phyloP scores from a whole-genome alignment of 2,113 vertebrate species.

The Thunnus thynnus region DNA sequence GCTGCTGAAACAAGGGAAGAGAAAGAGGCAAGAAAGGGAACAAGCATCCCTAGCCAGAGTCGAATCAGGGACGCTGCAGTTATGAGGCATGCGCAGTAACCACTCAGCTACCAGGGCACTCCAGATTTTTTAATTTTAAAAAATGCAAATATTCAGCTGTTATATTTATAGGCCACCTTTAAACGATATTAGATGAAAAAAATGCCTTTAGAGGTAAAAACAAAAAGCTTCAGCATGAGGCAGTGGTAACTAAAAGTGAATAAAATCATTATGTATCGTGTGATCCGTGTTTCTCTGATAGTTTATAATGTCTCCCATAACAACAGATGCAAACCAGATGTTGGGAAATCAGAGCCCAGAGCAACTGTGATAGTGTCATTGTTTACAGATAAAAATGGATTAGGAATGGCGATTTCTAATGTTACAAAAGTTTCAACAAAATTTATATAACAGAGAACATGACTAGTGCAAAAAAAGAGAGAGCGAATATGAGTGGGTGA shows the following conservation, averaged over 20 bases:
- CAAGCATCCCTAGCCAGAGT: too few relatives aligned
- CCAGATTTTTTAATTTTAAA: neutral
- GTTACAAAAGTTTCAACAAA: neutral
- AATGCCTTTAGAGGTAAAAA: slow-evolving; percentile 11
- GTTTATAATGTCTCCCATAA: slow-evolving; percentile 40
- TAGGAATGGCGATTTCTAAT: slow-evolving; percentile 20
- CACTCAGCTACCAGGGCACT: too few relatives aligned
- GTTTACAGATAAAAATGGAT: slow-evolving; percentile 57
- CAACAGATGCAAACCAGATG: slow-evolving; percentile 65
- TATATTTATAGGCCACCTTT: neutral
- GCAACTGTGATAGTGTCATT: slow-evolving; percentile 46
- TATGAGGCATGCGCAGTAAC: too few relatives aligned
- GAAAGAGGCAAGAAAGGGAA: too few relatives aligned
- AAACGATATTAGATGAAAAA: neutral
- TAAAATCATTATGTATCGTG: slow-evolving; percentile 17
- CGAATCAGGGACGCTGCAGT: too few relatives aligned
- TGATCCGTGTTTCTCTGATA: slow-evolving; percentile 18
- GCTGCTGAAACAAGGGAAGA: too few relatives aligned
- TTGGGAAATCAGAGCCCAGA: slow-evolving; percentile 19
- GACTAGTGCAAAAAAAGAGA: neutral
- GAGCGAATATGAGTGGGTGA: slow-evolving; percentile 17
- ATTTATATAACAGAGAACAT: slow-evolving; percentile 4
- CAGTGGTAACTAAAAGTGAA: neutral
- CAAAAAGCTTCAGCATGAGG: neutral
- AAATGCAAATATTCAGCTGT: neutral